A percentile compares a stretch with the other conserved stretches of the same genome.
These are phyloP conservation scores for Thunnus albacares DNA, from an alignment of 2,797 vertebrate species.

Conservation along the genomic window DNA sequence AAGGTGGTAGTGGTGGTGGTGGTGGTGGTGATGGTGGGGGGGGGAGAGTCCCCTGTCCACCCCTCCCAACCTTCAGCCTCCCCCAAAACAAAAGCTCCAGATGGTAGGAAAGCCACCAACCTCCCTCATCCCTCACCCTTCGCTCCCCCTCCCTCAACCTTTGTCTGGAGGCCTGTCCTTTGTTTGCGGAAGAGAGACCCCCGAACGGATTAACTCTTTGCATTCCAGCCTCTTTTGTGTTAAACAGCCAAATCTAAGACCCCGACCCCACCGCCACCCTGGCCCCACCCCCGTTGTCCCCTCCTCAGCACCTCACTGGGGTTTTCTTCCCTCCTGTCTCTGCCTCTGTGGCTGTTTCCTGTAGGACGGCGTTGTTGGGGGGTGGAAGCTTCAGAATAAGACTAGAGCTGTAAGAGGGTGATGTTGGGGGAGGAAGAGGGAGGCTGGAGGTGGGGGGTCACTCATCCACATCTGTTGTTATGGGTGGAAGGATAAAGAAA, in stretches of 20 bases:
- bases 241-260: slow-evolving; percentile 87
- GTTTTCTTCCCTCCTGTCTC: slow-evolving; percentile 62
- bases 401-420: slow-evolving; percentile 47
- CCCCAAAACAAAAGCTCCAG: slow-evolving; percentile 89
- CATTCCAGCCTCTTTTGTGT: slow-evolving; percentile 89
- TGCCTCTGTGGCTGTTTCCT: slow-evolving; percentile 77
- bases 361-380: slow-evolving; percentile 58
- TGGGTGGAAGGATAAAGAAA: slow-evolving; percentile 78
- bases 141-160: slow-evolving; percentile 83
- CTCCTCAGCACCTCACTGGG: slow-evolving; percentile 61
- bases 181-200: slow-evolving; percentile 88
- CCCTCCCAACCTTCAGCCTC: slow-evolving; percentile 65
- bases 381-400: slow-evolving; percentile 52
- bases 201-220: slow-evolving; percentile 89
- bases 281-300: slow-evolving; percentile 56
- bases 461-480: slow-evolving; percentile 85
- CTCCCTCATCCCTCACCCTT: slow-evolving; percentile 79
- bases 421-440: slow-evolving; percentile 18
- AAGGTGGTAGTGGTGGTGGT: neutral
- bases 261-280: slow-evolving; percentile 56
- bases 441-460: slow-evolving; percentile 71
- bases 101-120: slow-evolving; percentile 87
- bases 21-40: no score
- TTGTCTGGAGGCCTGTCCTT: slow-evolving; percentile 88
- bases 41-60: slow-evolving; percentile 48